Base-by-base conservation (phyloP, 2,888 invertebrate genomes). In the Autographa pulchrina region DNA sequence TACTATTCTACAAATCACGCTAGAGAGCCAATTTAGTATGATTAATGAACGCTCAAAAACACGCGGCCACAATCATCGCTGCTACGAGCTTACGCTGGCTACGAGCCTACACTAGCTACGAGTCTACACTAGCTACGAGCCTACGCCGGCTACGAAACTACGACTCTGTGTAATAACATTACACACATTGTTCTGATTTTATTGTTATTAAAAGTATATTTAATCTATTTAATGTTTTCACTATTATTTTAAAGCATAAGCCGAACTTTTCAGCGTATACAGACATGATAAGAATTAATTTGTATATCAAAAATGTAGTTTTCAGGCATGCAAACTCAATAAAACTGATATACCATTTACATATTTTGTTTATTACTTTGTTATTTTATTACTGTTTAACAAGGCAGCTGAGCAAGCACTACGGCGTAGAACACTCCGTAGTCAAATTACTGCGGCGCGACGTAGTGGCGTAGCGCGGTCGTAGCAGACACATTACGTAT, bases 31-130 rank as follows among this genome's bases (percentile, higher is more conserved):
- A 56, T 56, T 56, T 56, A 56, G 54, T 56, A 56, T 56, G 54
- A 56, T 56, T 56, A 56, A 56, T 56, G 54, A 56, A 56, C 54
- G 54, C 25, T 56, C 54, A 56, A 56, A 56, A 56, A 56, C 54
- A 56, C 25, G 54, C 54, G 54, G 54, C 54, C 25, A 56, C 25
- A 56, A 56, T 20, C 11, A 13, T 13, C 8, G 14, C 25, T 13
- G 54, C 20, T 56, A 56, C 13, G 54, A 25, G 11, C 20, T 25
- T 56, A 56, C 54, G 54, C 25, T 18, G 20, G 54, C 54, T 56
- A 43, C 43, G 43, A 16, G 14, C 13, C 16, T 43, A 43, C 43
- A 13, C 3, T 43, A 13, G 43, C 43, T 43, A 20, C 54, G 9
- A 20, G 54, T 3, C 20, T 54, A 54, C 9, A 20, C 18, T 8